Percentiles rank a stretch among this genome's conserved stretches.
Conservation (phyloP, 64 coral and sea anemone species). For the Catalaphyllia jardinei region DNA sequence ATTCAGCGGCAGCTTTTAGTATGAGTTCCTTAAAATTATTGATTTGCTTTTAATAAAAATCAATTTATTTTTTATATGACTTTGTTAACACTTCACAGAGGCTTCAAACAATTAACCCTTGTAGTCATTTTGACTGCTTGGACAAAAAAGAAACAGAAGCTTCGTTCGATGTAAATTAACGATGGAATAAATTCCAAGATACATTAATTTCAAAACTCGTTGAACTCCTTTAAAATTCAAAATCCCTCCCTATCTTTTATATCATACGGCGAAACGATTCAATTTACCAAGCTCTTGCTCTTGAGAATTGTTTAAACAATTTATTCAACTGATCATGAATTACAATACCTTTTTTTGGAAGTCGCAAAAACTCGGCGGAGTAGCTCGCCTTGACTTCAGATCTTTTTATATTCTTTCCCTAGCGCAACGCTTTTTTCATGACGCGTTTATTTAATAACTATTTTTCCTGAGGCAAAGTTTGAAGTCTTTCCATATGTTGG, state of each 20-base stretch:
- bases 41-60: neutral
- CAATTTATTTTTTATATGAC: neutral
- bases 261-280: too few relatives aligned
- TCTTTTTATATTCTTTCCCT: neutral
- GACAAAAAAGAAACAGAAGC: too few relatives aligned
- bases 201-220: too few relatives aligned
- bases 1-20: neutral
- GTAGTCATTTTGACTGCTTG: too few relatives aligned
- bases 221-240: too few relatives aligned
- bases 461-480: constrained; percentile 12
- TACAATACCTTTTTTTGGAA: neutral
- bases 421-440: neutral
- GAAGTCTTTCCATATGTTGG: neutral
- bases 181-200: too few relatives aligned
- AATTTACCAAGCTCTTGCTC: too few relatives aligned
- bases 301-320: too few relatives aligned
- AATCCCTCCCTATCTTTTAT: too few relatives aligned
- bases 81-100: neutral
- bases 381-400: neutral
- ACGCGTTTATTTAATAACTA: neutral
- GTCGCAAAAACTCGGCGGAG: neutral
- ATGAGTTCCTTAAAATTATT: neutral
- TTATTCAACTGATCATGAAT: too few relatives aligned
- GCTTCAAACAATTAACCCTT: neutral
- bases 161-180: too few relatives aligned